A percentile compares a stretch with the other conserved stretches of the same genome.
These are phyloP conservation scores for Phymorhynchus buccinoides DNA, from an alignment of 1,140 invertebrate genomes.

Conservation along the genomic window DNA sequence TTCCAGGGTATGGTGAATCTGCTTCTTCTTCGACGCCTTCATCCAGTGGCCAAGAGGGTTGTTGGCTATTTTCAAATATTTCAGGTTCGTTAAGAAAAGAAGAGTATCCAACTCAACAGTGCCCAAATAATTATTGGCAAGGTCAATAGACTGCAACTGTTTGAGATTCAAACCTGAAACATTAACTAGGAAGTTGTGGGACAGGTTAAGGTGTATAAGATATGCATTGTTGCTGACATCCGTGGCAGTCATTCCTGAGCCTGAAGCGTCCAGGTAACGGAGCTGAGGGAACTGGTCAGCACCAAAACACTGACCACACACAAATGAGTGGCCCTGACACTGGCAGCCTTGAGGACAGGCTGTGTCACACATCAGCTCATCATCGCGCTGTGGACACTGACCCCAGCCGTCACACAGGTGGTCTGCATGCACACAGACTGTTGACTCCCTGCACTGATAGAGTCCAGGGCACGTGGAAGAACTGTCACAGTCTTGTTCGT, in stretches of 20 bases:
- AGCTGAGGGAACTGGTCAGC: neutral
- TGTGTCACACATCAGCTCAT: constrained; percentile 21
- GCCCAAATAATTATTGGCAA: constrained; percentile 33
- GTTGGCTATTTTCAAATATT: constrained; percentile 15
- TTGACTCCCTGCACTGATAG: constrained; percentile 7
- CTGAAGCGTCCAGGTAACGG: neutral
- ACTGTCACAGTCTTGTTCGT: neutral
- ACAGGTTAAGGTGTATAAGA: neutral
- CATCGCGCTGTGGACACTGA: constrained; percentile 26
- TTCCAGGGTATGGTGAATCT: neutral
- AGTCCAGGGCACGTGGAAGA: neutral
- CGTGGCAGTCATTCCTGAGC: neutral
- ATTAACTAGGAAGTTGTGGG: neutral
- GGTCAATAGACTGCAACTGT: constrained; percentile 1
- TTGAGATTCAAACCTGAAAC: neutral
- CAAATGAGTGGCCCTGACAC: neutral
- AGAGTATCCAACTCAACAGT: constrained; percentile 1
- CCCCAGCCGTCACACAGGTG: constrained; percentile 39
- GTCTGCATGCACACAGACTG: constrained; percentile 6
- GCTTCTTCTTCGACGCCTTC: neutral
- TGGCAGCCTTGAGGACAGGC: neutral
- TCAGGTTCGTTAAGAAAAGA: constrained; percentile 7
- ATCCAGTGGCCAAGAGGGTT: neutral
- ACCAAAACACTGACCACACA: neutral
- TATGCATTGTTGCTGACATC: neutral